Base-by-base conservation (phyloP, 2,888 invertebrate genomes). In the Neocrepidodera transversa region DNA sequence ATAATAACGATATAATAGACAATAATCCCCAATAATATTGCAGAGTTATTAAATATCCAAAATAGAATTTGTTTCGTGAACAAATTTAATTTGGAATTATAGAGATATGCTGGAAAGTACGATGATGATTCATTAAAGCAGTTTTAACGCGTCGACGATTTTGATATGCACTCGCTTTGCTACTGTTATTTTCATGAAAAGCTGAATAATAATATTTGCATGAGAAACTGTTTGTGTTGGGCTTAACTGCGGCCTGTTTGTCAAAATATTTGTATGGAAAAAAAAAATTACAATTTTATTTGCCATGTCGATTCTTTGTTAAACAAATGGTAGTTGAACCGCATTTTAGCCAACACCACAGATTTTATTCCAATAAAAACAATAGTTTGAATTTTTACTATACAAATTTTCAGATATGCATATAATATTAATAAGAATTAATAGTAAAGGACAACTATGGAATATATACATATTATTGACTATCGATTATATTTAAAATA, bases 81-180 rank as follows among this genome's bases (percentile, higher is more conserved):
- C 36, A 50, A 50, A 50, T 50, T 36, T 10, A 20, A 50, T 50
- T 50, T 50, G 2, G 38, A 26, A 50, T 50, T 50, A 50, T 50
- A 38, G 23, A 50, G 50, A 50, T 50, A 36, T 38, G 38, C 16
- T 14, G 38, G 38, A 38, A 47, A 50, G 50, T 36, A 50, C n/a
- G n/a, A n/a, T 50, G 20, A 53, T 35, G 43, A 53, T 53, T 43
- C 20, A 43, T 43, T 53, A 43, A 53, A 43, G 53, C 53, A 23
- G 43, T 53, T 53, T 53, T 53, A 53, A 53, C 53, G 53, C 43
- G 32, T 43, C 53, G 43, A 11, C 32, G 35, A 35, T 53, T 52
- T 35, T 23, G 35, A 53, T 32, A 43, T 53, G 53, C 30, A 40
- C 52, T 51, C 35, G 52, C 17, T 51, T 11, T 8, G 32, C 16